These are phyloP conservation scores for Drosophila multiciliata DNA, from an alignment of 2,888 invertebrate genomes.

Conservation along the genomic window DNA sequence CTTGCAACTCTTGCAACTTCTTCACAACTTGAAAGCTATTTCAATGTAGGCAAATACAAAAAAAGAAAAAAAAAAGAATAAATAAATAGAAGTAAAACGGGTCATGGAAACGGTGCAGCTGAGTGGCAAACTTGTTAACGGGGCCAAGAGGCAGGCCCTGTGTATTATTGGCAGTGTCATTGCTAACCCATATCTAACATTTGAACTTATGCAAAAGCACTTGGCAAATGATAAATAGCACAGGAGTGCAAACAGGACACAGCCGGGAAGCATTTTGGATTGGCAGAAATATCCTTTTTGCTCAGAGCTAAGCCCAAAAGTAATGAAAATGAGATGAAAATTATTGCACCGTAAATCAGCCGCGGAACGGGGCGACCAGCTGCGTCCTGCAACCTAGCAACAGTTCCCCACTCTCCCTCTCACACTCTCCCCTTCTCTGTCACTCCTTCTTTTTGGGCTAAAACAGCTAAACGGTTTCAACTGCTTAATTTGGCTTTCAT, in stretches of 20 bases:
- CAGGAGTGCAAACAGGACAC: conserved; percentile 23
- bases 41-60: conserved; percentile 17
- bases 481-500: conserved; percentile 82
- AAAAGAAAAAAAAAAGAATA: conserved; percentile 5
- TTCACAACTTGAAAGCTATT: conserved; percentile 61
- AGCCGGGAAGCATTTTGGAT: conserved; percentile 2
- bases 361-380: conserved; percentile 60
- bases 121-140: conserved; percentile 8
- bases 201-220: conserved; percentile 49
- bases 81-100: neutral
- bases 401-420: neutral
- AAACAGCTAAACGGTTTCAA: conserved; percentile 69
- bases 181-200: conserved; percentile 22
- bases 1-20: conserved; percentile 56
- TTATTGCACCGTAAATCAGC: conserved; percentile 79
- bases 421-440: neutral
- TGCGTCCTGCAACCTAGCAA: conserved; percentile 42
- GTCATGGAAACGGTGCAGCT: conserved; percentile 57
- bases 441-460: neutral
- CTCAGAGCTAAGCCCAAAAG: conserved; percentile 60
- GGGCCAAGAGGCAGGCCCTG: conserved; percentile 30
- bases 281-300: conserved; percentile 12
- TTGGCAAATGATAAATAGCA: conserved; percentile 70
- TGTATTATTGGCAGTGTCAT: conserved; percentile 27
- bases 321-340: conserved; percentile 82